phyloP scores from a whole-genome alignment of 2,888 invertebrate species.

The Epinotia demarniana region DNA sequence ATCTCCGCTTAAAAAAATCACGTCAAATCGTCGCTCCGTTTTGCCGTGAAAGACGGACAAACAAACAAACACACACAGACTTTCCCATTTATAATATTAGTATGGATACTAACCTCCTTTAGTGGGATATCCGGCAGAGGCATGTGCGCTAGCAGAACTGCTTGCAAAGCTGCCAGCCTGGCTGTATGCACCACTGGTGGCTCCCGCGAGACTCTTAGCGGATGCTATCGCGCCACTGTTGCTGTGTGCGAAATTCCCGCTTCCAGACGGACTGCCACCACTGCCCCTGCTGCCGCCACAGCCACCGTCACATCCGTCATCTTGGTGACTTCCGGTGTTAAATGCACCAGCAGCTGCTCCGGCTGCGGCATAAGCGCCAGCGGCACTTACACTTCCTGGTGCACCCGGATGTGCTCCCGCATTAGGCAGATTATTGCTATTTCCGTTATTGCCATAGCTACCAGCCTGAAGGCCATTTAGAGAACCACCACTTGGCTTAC shows the following conservation, averaged over 20 bases:
- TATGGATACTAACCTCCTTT: constrained; percentile 70
- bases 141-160: constrained; percentile 71
- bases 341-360: constrained; percentile 55
- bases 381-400: constrained; percentile 47
- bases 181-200: constrained; percentile 54
- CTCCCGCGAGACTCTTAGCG: constrained; percentile 64
- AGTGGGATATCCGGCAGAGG: constrained; percentile 65
- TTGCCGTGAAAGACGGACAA: no score
- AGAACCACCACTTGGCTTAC: constrained; percentile 24
- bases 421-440: constrained; percentile 25
- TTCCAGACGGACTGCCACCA: constrained; percentile 51
- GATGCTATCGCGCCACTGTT: constrained; percentile 52
- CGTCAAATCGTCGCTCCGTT: no score
- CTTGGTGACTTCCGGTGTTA: constrained; percentile 47
- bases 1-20: no score
- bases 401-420: constrained; percentile 44
- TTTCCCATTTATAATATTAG: no score
- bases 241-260: constrained; percentile 47
- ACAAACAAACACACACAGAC: no score
- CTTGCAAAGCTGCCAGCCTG: constrained; percentile 65
- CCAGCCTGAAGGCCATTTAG: constrained; percentile 22
- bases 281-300: constrained; percentile 55
- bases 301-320: constrained; percentile 58
- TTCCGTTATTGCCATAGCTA: constrained; percentile 18
- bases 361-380: constrained; percentile 58